Base-by-base conservation (phyloP, 37 sponge, comb jelly and placozoan genomes). In the Amphimedon queenslandica region DNA sequence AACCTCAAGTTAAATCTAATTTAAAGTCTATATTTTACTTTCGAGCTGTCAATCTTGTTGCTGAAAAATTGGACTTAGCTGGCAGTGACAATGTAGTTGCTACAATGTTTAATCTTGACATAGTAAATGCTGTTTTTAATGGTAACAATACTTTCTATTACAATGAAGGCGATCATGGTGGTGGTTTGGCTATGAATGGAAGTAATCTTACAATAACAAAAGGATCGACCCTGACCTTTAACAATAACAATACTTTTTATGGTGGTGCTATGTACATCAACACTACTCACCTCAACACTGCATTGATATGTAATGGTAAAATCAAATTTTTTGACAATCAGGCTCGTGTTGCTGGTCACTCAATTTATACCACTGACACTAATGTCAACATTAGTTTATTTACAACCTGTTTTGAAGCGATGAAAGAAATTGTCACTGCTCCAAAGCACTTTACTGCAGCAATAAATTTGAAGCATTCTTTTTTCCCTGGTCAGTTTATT, bases 221-320 rank as follows among this genome's bases (percentile, higher is more conserved):
- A 6, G 28, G 5, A n/a, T n/a, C 61, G 21, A 38, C 6, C 28
- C 28, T 40, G 29, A 21, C 21, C 13, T 38, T 27, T 42, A 47
- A 6, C 11, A 47, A 47, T 1, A 43, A 70, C 16, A 11, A 2
- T 27, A 37, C 68, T 21, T n/a, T n/a, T n/a, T 29, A 70, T 24
- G 71, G 71, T 11, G 55, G 71, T 27, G 23, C 25, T 42, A 47
- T 70, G 27, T 70, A 70, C 55, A 23, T 70, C 4, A 31, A 70
- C 29, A 5, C 25, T 70, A 42, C 55, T 6, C 23, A 4, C 33
- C 33, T 63, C 33, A 30, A n/a, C n/a, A n/a, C n/a, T n/a, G n/a
- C n/a, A n/a, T n/a, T n/a, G n/a, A n/a, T 5, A 37, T 39, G 40
- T 1, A 67, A 67, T 37, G 33, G 4, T 37, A 67, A 0, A 1